Percentiles rank a stretch among this genome's conserved stretches.
Conservation (phyloP, 2,797 vertebrate species). For the Alcedo quadribrachys region DNA sequence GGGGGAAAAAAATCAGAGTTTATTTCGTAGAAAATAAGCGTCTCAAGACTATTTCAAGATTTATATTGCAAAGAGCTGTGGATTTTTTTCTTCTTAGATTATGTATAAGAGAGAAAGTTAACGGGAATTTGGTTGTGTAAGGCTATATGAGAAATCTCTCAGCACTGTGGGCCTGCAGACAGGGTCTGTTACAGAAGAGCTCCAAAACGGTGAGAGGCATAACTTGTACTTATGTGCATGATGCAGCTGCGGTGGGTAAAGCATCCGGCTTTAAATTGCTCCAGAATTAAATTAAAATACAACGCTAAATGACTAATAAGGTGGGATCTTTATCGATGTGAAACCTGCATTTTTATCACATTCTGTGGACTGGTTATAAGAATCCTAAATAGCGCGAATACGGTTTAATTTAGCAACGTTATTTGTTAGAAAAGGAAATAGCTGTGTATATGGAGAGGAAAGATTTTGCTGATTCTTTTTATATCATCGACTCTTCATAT, state of each 20-base stretch:
- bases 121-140: neutral
- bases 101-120: neutral
- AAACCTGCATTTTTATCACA: neutral
- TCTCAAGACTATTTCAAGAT: neutral
- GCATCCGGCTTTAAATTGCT: neutral
- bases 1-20: neutral
- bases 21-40: neutral
- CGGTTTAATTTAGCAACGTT: neutral
- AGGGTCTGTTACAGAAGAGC: accelerated
- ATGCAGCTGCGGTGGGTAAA: neutral
- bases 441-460: neutral
- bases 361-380: neutral
- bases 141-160: neutral
- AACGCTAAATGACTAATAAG: neutral
- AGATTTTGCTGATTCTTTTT: accelerated
- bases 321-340: neutral
- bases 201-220: neutral
- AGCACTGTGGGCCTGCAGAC: neutral
- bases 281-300: neutral
- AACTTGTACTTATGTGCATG: neutral
- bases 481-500: neutral
- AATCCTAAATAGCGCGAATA: neutral
- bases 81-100: neutral
- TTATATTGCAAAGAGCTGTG: neutral
- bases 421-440: neutral